These are phyloP conservation scores for Drosophila prosaltans DNA, from an alignment of 1,140 invertebrate genomes.

Conservation along the genomic window DNA sequence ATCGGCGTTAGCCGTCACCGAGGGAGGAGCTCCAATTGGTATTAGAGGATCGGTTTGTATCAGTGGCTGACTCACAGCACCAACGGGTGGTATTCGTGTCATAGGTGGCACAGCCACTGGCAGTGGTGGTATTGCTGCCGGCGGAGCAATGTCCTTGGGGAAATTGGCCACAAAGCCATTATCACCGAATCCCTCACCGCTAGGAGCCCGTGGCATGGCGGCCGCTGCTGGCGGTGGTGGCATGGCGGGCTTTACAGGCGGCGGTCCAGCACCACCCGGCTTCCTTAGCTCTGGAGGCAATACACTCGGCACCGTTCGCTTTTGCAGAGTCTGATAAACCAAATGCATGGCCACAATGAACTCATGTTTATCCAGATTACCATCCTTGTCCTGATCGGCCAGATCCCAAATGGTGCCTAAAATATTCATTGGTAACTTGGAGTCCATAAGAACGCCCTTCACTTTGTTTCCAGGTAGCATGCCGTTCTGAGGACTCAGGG, in stretches of 20 bases:
- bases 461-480: slow-evolving; percentile 96
- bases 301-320: slow-evolving; percentile 93
- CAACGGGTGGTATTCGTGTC: slow-evolving; percentile 83
- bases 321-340: slow-evolving; percentile 96
- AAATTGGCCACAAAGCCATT: slow-evolving; percentile 76
- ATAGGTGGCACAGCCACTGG: slow-evolving; percentile 83
- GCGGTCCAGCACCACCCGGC: slow-evolving; percentile 83
- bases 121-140: slow-evolving; percentile 81
- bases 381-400: slow-evolving; percentile 98
- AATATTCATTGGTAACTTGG: slow-evolving; percentile 94
- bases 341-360: slow-evolving; percentile 98
- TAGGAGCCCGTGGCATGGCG: slow-evolving; percentile 79
- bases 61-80: slow-evolving; percentile 73
- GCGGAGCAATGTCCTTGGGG: slow-evolving; percentile 83
- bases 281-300: slow-evolving; percentile 92
- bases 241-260: slow-evolving; percentile 78
- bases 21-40: slow-evolving; percentile 72
- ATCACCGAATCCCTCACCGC: slow-evolving; percentile 79
- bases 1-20: slow-evolving; percentile 79
- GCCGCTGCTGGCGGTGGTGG: slow-evolving; percentile 69
- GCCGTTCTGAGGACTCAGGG: slow-evolving; percentile 92
- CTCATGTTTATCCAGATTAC: slow-evolving; percentile 96
- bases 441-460: slow-evolving; percentile 94
- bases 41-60: slow-evolving; percentile 81
- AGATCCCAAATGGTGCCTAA: slow-evolving; percentile 98